Conservation (phyloP, 2,888 invertebrate species). For the Archips crataeganus region DNA sequence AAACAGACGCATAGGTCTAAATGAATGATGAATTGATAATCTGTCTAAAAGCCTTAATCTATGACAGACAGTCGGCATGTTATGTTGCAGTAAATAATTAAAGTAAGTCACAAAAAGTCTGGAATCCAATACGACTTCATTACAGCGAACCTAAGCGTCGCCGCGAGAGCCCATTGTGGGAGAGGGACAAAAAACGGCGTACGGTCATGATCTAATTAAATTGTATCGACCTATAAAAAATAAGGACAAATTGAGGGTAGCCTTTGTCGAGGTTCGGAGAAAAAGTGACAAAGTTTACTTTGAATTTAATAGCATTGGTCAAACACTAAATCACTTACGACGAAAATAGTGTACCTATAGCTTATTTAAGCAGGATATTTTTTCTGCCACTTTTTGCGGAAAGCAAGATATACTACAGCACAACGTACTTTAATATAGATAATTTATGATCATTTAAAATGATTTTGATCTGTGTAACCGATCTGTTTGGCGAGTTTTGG, state of each 20-base stretch:
- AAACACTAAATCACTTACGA: neutral
- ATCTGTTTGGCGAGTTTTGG: too few species aligned
- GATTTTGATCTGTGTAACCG: too few species aligned
- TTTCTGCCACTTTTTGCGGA: too few species aligned
- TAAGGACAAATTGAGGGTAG: constrained; percentile 7
- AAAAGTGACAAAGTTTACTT: constrained; percentile 4
- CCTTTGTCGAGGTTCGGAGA: constrained; percentile 8
- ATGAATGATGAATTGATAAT: neutral
- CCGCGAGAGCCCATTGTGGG: constrained; percentile 64
- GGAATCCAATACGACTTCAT: constrained; percentile 67
- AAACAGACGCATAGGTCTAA: too few species aligned
- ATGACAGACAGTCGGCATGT: constrained; percentile 49
- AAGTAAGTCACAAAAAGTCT: constrained; percentile 66
- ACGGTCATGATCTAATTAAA: constrained; percentile 66
- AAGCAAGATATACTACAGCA: too few species aligned
- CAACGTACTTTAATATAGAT: too few species aligned
- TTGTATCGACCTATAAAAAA: constrained; percentile 42
- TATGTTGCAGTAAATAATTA: constrained; percentile 73
- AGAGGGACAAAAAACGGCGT: constrained; percentile 59
- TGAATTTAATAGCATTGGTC: neutral
- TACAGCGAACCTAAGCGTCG: constrained; percentile 56
- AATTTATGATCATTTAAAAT: too few species aligned
- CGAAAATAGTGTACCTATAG: too few species aligned
- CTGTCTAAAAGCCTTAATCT: constrained; percentile 46
- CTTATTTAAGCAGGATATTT: too few species aligned